Evolutionary conservation across 2,113 vertebrate genomes (phyloP).

Genomic region (Neoarius graeffei): DNA sequence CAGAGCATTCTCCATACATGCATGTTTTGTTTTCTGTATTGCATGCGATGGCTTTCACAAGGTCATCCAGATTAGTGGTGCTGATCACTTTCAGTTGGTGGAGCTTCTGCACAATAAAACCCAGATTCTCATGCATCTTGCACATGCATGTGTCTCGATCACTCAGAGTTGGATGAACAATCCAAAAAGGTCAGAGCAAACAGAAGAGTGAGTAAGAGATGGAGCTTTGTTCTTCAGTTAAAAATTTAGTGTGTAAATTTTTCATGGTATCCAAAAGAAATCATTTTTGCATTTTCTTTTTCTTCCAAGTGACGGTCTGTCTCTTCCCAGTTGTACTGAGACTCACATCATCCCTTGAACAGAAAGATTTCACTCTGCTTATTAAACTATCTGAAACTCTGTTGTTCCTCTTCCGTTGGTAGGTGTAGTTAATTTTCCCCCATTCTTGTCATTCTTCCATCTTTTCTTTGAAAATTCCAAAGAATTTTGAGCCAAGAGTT

Average conservation of each 20-base stretch:
- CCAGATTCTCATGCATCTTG: neutral
- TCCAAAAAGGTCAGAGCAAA: constrained; percentile 18
- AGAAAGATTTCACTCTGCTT: neutral
- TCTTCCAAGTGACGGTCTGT: neutral
- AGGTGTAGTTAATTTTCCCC: neutral
- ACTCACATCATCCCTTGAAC: constrained; percentile 4
- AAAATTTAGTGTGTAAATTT: neutral
- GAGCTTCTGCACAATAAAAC: neutral
- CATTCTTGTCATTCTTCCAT: neutral
- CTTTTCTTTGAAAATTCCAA: constrained; percentile 2
- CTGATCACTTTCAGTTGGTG: neutral
- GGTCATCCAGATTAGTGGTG: neutral
- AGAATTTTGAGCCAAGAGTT: neutral
- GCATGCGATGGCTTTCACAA: neutral
- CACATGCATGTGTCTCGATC: neutral
- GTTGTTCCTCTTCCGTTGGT: constrained; percentile 8
- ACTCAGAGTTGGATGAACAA: constrained; percentile 3
- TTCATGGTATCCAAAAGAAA: constrained; percentile 23
- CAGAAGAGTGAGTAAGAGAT: constrained; percentile 26
- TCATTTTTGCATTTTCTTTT: constrained; percentile 31
- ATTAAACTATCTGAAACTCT: neutral
- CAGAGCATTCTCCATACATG: neutral
- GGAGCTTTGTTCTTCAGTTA: constrained; percentile 7
- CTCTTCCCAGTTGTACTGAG: neutral
- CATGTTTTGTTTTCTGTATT: neutral